phyloP scores from a whole-genome alignment of 2,113 vertebrate species.

The Glareola pratincola region DNA sequence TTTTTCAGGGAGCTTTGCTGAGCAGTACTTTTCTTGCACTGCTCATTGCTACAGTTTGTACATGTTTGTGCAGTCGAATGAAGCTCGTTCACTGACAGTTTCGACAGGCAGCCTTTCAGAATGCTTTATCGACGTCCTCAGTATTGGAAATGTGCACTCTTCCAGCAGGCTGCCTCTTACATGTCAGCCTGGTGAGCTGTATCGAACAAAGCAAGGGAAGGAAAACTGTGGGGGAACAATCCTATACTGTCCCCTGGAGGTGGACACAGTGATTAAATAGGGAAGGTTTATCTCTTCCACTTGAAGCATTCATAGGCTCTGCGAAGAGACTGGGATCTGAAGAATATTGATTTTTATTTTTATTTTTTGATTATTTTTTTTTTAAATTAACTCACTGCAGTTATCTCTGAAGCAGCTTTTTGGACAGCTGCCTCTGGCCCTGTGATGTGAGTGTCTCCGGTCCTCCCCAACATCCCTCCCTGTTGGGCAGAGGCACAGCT shows the following conservation, averaged over 20 bases:
- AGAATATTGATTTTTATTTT: background rate
- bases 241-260: conserved; percentile 49
- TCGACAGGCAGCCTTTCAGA: background rate
- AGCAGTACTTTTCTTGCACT: background rate
- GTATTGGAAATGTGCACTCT: background rate
- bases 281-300: background rate
- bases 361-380: background rate
- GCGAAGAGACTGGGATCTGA: background rate
- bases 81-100: background rate
- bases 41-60: background rate
- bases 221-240: background rate
- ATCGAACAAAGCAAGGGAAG: background rate
- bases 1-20: background rate
- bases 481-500: background rate
- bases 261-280: background rate
- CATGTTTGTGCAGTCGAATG: background rate
- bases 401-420: background rate
- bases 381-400: background rate
- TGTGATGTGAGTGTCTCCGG: background rate
- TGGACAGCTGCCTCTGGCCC: background rate
- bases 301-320: background rate
- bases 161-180: background rate
- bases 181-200: background rate
- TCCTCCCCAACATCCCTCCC: background rate
- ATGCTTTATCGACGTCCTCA: background rate